Base-by-base conservation (phyloP, 2,888 invertebrate species). In the Scaptomyza polygonia region DNA sequence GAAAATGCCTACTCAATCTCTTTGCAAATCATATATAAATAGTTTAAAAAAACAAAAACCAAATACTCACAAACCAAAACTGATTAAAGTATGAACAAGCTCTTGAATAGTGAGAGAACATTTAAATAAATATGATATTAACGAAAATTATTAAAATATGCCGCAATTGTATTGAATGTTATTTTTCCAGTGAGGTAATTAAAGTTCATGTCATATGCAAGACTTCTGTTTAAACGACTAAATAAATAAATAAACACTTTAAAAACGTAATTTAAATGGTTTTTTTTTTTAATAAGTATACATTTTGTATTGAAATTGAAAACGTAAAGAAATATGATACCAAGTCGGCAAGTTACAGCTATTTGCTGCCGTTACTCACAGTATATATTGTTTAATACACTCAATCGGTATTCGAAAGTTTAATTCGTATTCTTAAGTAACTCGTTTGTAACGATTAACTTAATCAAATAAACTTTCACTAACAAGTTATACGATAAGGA, bases 161-260 rank as follows among this genome's bases (percentile, higher is more conserved):
- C 58, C 71, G 51, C 72, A 81, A 84, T 21, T 73, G 74, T 77
- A 81, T 78, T 81, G 78, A 68, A 80, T 76, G 80, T 86, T 72
- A 67, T 59, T 67, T 70, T 70, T 51, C 53, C 72, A 56, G 58
- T 54, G 75, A 74, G 57, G 64, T 67, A 64, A 77, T 73, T 67
- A 55, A 69, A 59, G 63, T 71, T 77, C 52, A 66, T 56, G 65
- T 53, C 70, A 66, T 57, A 45, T 64, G 53, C 40, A 52, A 48
- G 62, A 67, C 64, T 80, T 80, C 66, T 77, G 81, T 81, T 84
- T 63, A 67, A 76, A 62, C 52, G 72, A 79, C 53, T 67, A 68
- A 72, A 72, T 68, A 71, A 88, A 86, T 72, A 77, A 88, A 86
- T 67, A 56, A 71, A 67, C 57, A 69, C 57, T 67, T 83, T 40